phyloP scores from a whole-genome alignment of 2,888 invertebrate species.

The Euplagia quadripunctaria region DNA sequence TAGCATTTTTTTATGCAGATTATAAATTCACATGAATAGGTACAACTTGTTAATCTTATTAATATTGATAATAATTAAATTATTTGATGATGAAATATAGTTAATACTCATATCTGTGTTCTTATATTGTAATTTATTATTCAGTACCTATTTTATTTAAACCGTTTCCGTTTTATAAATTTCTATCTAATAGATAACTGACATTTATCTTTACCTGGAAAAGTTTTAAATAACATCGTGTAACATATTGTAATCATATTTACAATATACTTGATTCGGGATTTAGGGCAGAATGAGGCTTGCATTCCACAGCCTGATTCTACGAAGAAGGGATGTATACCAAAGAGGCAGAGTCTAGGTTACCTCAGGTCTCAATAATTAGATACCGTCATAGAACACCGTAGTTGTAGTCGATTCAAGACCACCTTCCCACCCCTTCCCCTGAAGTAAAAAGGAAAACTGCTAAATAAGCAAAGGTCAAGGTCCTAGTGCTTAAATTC shows the following conservation, averaged over 20 bases:
- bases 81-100: neutral
- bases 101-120: neutral
- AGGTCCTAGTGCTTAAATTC: too few species aligned
- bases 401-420: too few species aligned
- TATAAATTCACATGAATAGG: too few species aligned
- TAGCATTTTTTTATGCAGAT: too few species aligned
- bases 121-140: neutral
- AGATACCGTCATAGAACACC: too few species aligned
- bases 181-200: neutral
- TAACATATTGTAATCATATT: neutral
- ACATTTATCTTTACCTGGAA: neutral
- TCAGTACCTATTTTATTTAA: neutral
- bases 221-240: neutral
- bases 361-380: too few species aligned
- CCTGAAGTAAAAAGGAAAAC: neutral
- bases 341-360: too few species aligned
- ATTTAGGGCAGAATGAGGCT: too few species aligned
- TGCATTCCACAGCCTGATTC: too few species aligned
- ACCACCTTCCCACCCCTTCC: too few species aligned
- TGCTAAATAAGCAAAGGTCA: neutral
- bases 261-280: too few species aligned
- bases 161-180: neutral
- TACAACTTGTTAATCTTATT: neutral
- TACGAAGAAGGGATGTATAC: too few species aligned
- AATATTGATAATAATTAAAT: neutral